phyloP scores from a whole-genome alignment of 1,140 invertebrate species.

The Trichonephila inaurata region DNA sequence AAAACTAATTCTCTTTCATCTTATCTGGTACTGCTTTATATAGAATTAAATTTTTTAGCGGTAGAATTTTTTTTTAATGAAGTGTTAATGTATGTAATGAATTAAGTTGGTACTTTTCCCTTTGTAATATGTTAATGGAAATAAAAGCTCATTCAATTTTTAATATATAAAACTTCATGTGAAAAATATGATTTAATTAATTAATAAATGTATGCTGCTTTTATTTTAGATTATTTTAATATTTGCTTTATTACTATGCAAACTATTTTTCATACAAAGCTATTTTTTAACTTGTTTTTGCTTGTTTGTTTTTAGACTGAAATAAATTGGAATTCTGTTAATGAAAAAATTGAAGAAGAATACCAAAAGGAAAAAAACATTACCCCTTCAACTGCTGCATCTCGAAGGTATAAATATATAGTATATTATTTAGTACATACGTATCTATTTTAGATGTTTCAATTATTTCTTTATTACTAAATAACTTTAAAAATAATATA shows the following conservation, averaged over 20 bases:
- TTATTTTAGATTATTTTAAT: neutral
- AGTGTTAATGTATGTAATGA: too few species aligned
- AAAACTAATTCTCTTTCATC: too few species aligned
- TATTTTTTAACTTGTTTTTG: neutral
- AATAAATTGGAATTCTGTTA: constrained; percentile 84
- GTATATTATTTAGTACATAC: neutral
- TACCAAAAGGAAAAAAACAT: constrained; percentile 81
- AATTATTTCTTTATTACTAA: neutral
- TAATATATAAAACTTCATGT: too few species aligned
- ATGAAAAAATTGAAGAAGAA: constrained; percentile 83
- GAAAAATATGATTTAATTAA: too few species aligned
- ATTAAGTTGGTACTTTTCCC: too few species aligned
- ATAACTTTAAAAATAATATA: too few species aligned
- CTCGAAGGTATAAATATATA: constrained; percentile 36
- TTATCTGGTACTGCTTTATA: too few species aligned
- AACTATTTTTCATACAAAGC: neutral
- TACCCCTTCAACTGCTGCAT: constrained; percentile 39
- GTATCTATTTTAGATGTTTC: neutral
- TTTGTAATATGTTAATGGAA: neutral
- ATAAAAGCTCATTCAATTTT: neutral
- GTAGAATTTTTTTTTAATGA: too few species aligned
- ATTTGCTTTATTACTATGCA: neutral
- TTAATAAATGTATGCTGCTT: neutral
- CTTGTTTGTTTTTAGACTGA: constrained; percentile 81
- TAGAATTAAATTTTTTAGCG: too few species aligned